Percentiles rank a stretch among this genome's conserved stretches.
Evolutionary conservation across 2,888 invertebrate species (phyloP).

Genomic region (Frankliniella intonsa): DNA sequence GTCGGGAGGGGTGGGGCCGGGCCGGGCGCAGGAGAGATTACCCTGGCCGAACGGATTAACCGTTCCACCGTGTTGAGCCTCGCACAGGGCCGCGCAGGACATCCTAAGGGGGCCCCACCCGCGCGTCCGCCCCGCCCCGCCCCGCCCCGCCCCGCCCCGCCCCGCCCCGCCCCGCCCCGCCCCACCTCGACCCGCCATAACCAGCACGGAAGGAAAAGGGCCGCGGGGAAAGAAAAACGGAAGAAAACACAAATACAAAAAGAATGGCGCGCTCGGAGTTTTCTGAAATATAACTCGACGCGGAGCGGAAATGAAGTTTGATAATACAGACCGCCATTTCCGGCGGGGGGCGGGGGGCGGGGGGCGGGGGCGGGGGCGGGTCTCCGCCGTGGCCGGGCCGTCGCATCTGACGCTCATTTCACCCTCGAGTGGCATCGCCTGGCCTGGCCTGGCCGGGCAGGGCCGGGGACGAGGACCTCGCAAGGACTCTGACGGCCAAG

Average conservation of each 20-base stretch:
- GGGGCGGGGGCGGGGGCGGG: too few species aligned
- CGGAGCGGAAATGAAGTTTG: not conserved
- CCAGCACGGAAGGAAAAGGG: not conserved
- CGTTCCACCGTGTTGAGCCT: too few species aligned
- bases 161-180: too few species aligned
- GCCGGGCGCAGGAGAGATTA: not conserved
- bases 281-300: not conserved
- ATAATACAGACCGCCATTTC: constrained; percentile 1
- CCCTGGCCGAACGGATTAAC: too few species aligned
- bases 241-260: not conserved
- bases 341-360: not conserved
- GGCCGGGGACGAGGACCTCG: too few species aligned
- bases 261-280: not conserved
- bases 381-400: not conserved
- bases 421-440: not conserved
- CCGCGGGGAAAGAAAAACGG: not conserved
- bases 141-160: too few species aligned
- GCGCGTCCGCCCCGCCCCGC: too few species aligned
- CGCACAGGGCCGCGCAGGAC: too few species aligned
- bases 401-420: not conserved
- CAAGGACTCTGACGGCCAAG: too few species aligned
- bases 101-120: too few species aligned
- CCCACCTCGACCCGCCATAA: too few species aligned
- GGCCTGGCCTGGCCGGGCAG: too few species aligned
- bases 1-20: not conserved